Evolutionary conservation across 2,797 vertebrate genomes (phyloP).

Genomic region (Falco naumanni): DNA sequence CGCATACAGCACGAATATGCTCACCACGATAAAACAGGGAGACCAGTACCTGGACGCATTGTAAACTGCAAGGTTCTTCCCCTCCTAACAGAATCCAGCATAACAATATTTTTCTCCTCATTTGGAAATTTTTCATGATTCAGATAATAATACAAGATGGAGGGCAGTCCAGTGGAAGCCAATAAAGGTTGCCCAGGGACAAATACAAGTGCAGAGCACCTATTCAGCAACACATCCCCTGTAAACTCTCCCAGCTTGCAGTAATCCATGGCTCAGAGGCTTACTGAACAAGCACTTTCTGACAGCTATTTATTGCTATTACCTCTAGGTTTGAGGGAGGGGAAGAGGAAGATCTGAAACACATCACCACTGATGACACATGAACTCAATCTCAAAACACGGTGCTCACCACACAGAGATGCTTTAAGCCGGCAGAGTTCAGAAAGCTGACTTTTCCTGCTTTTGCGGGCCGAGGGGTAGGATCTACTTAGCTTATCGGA

Average conservation of each 20-base stretch:
- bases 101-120: neutral
- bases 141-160: neutral
- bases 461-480: conserved; percentile 71
- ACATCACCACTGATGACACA: fast-evolving
- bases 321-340: neutral
- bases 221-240: neutral
- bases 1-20: fast-evolving
- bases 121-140: neutral
- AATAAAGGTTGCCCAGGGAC: neutral
- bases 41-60: neutral
- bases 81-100: neutral
- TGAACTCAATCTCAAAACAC: neutral
- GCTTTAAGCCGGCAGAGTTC: conserved; percentile 72
- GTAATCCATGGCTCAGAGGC: neutral
- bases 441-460: conserved; percentile 71
- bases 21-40: neutral
- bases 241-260: neutral
- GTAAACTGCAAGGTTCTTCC: neutral
- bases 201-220: neutral
- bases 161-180: neutral
- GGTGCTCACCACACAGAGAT: conserved; percentile 75
- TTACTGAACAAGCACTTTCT: neutral
- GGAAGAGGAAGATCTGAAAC: neutral
- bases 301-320: neutral
- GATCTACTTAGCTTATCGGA: conserved; percentile 74